A percentile compares a stretch with the other conserved stretches of the same genome.
Conservation (phyloP, 1,140 invertebrate genomes). For the Temnothorax curvispinosus region DNA sequence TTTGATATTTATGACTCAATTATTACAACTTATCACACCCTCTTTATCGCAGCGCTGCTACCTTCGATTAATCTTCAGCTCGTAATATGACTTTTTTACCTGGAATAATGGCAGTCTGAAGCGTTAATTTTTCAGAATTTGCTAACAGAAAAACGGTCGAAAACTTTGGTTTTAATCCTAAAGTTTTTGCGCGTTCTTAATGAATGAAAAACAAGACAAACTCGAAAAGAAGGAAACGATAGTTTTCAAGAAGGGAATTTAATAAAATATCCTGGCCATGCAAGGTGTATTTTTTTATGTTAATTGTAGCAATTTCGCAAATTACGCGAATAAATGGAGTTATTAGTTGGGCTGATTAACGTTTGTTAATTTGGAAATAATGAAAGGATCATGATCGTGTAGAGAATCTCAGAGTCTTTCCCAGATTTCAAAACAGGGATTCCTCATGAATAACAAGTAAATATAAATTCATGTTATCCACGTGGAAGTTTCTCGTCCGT, state of each 20-base stretch:
- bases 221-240: neutral
- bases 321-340: neutral
- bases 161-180: neutral
- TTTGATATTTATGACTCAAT: slow-evolving; percentile 1
- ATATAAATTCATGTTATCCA: slow-evolving; percentile 38
- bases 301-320: neutral
- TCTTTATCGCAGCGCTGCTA: neutral
- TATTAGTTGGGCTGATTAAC: neutral
- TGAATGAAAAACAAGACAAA: neutral
- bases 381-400: neutral
- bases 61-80: neutral
- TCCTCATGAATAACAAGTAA: neutral
- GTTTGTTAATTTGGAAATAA: neutral
- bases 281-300: neutral
- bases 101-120: neutral
- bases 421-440: neutral
- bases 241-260: neutral
- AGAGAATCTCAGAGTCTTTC: neutral
- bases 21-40: neutral
- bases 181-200: neutral
- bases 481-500: neutral
- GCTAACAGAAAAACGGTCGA: neutral
- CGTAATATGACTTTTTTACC: slow-evolving; percentile 1
- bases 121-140: neutral
- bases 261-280: neutral